Conservation (phyloP, 2,888 invertebrate genomes). For the Epinotia ramella region DNA sequence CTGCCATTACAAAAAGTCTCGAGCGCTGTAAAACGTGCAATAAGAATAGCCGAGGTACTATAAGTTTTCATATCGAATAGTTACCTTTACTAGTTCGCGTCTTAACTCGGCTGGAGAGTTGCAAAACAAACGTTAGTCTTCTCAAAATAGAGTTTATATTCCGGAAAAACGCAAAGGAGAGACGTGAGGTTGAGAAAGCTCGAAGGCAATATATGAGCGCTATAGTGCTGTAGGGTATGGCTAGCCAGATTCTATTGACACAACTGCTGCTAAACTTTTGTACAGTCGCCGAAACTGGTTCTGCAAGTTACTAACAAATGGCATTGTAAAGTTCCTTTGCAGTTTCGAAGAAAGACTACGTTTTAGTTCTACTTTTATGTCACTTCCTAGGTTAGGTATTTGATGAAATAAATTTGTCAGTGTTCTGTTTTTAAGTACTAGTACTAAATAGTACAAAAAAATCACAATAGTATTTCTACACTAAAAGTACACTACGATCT, state of each 20-base stretch:
- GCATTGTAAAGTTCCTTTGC: slow-evolving; percentile 32
- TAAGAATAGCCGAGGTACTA: slow-evolving; percentile 61
- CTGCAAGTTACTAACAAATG: slow-evolving; percentile 21
- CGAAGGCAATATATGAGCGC: slow-evolving; percentile 25
- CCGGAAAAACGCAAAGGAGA: neutral
- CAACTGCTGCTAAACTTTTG: slow-evolving; percentile 43
- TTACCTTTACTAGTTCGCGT: slow-evolving; percentile 11
- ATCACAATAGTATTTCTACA: too few relatives aligned
- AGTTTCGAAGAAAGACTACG: slow-evolving; percentile 11
- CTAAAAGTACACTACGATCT: neutral
- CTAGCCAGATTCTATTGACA: slow-evolving; percentile 45
- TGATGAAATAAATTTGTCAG: neutral
- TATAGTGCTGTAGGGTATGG: slow-evolving; percentile 37
- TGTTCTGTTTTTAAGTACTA: neutral
- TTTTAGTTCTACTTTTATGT: slow-evolving; percentile 1
- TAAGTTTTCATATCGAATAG: slow-evolving; percentile 46
- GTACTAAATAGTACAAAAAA: too few relatives aligned
- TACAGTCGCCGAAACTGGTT: slow-evolving; percentile 39
- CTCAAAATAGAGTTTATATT: neutral
- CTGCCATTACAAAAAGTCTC: slow-evolving; percentile 69
- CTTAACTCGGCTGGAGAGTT: neutral
- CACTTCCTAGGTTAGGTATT: neutral
- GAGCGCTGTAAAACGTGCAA: slow-evolving; percentile 72
- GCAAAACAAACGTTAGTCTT: slow-evolving; percentile 13
- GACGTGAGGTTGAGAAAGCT: slow-evolving; percentile 16